These are phyloP conservation scores for Crocuta crocuta DNA, from an alignment of 2,113 vertebrate genomes.

Conservation along the genomic window DNA sequence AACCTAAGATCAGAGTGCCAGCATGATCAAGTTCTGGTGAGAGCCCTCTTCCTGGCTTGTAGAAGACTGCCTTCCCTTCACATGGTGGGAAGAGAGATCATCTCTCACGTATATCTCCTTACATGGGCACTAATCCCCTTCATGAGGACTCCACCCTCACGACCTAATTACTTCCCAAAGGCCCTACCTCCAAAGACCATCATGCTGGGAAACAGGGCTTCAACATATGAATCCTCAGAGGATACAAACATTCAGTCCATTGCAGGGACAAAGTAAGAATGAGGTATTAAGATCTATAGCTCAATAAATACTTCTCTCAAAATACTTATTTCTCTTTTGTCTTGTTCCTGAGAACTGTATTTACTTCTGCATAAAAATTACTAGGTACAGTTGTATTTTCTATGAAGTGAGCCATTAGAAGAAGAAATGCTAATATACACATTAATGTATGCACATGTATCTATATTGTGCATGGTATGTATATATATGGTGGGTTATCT, in stretches of 20 bases:
- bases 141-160: background rate
- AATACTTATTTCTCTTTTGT: background rate
- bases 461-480: background rate
- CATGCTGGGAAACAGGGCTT: background rate
- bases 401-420: conserved; percentile 11
- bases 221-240: background rate
- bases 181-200: background rate
- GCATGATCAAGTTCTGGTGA: background rate
- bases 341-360: background rate
- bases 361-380: conserved; percentile 18
- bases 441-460: background rate
- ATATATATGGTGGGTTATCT: background rate
- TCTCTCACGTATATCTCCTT: background rate
- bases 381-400: background rate
- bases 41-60: background rate
- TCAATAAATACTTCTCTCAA: background rate
- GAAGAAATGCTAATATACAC: conserved; percentile 16
- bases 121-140: background rate
- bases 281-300: background rate
- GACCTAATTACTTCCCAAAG: background rate
- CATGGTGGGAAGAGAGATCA: background rate
- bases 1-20: background rate
- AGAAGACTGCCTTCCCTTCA: background rate
- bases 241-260: background rate
- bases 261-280: background rate